Base-by-base conservation (phyloP, 2,797 vertebrate species). In the Pelobates cultripes region DNA sequence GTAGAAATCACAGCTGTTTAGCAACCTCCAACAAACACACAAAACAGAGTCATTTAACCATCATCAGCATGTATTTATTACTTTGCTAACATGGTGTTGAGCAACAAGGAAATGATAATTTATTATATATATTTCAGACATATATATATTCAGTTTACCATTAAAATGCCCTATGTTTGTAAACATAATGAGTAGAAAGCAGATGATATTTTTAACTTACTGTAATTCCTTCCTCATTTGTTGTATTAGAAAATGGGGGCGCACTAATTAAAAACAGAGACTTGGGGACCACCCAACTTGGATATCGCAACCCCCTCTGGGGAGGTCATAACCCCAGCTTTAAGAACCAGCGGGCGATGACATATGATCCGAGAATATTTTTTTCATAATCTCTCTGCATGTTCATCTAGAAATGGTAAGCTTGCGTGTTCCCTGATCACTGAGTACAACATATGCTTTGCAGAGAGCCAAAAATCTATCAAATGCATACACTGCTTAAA, bases 291-390 rank as follows among this genome's bases (percentile, higher is more conserved):
- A 84, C 82, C 82, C 82, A 84, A 84, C 73, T 73, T 84, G 82
- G 82, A 84, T 84, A 84, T 84, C 79, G 82, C 77, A 80, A 78
- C 82, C 82, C 82, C 82, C 82, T 84, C 82, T 84, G 82, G 82
- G 82, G 82, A 84, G 82, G 82, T 84, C 82, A 80, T 77, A 80
- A 80, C 82, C 82, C 77, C 77, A 76, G 82, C 82, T 84, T 80
- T 84, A 79, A 79, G 82, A 84, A 84, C 72, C 77, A 84, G 82
- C 82, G 77, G 77, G 77, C 82, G 77, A 84, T 84, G 82, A 84
- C 82, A 84, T 84, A 84, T 55, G 82, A 84, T 84, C 77, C 82
- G 75, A 73, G 82, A 84, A 84, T 79, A 84, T 80, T 84, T 84
- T 47, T 83, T 78, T 84, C 77, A 84, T 79, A 84, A 84, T 84